These are phyloP conservation scores for Drosophila demipolita DNA, from an alignment of 2,888 invertebrate species.

Conservation along the genomic window DNA sequence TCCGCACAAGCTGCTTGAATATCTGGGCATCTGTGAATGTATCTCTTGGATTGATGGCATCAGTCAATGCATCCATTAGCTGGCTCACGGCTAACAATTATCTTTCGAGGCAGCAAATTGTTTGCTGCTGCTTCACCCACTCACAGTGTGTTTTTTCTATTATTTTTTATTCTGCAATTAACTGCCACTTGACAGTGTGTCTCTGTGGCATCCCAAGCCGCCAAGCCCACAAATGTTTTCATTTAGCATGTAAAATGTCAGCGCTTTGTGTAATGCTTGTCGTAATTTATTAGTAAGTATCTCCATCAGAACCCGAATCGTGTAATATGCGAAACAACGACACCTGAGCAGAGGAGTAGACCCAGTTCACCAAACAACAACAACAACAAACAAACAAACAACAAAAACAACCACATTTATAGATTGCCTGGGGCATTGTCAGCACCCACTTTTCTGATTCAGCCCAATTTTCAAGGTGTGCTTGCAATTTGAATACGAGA, in stretches of 20 bases:
- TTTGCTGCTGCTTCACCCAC: conserved; percentile 58
- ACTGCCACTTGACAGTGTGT: conserved; percentile 51
- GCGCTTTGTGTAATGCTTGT: conserved; percentile 60
- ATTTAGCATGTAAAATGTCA: conserved; percentile 76
- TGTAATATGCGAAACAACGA: conserved; percentile 31
- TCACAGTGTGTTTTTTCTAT: conserved; percentile 34
- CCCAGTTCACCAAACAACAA: conserved; percentile 8
- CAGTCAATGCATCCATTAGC: conserved; percentile 62
- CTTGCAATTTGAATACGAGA: conserved; percentile 11
- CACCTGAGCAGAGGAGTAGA: conserved; percentile 37
- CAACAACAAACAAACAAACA: not conserved
- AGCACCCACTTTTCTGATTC: conserved; percentile 27
- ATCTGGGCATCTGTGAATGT: conserved; percentile 4
- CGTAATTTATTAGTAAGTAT: conserved; percentile 52
- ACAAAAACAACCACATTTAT: conserved; percentile 2
- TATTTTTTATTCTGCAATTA: conserved; percentile 52
- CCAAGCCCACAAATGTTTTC: conserved; percentile 76
- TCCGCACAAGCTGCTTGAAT: conserved; percentile 25
- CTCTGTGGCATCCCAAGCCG: conserved; percentile 36
- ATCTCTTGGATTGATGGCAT: conserved; percentile 58
- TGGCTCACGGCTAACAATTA: conserved; percentile 31
- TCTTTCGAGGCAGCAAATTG: conserved; percentile 18
- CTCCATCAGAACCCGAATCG: conserved; percentile 24
- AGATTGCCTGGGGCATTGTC: conserved; percentile 31
- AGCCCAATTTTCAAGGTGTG: conserved; percentile 36